Evolutionary conservation across 2,797 vertebrate genomes (phyloP).

Genomic region (Notoglanidium macrostoma): DNA sequence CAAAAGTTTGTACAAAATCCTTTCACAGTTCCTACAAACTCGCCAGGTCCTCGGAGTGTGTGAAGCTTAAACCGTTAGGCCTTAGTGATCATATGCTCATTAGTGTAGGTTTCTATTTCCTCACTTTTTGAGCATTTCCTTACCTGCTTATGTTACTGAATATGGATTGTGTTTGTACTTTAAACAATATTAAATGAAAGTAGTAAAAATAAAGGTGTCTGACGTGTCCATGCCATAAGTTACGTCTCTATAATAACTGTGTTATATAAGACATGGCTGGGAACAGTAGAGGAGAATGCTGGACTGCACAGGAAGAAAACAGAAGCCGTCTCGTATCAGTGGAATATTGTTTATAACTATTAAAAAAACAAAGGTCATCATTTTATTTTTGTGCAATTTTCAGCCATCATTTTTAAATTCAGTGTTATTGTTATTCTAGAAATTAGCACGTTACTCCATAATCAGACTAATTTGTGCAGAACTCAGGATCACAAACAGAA

Average conservation of each 20-base stretch:
- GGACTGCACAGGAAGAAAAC: background rate
- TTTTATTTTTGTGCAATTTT: no score
- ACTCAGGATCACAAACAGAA: background rate
- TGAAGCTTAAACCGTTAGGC: conserved; percentile 65
- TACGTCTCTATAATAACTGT: background rate
- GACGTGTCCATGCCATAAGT: background rate
- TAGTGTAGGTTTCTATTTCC: conserved; percentile 57
- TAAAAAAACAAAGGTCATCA: no score
- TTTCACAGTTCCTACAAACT: conserved; percentile 10
- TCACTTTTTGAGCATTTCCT: conserved; percentile 59
- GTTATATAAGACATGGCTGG: background rate
- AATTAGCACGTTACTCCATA: background rate
- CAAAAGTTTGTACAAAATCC: conserved; percentile 64
- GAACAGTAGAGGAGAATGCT: no score
- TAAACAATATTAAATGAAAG: conserved; percentile 32
- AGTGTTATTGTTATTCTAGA: background rate
- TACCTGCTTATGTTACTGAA: conserved; percentile 34
- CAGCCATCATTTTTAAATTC: background rate
- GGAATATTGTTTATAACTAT: no score
- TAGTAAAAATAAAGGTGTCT: background rate
- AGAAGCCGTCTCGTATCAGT: background rate
- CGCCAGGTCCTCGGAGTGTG: conserved; percentile 44
- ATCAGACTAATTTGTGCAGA: background rate
- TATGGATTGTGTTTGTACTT: conserved; percentile 45
- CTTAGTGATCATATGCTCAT: conserved; percentile 72